Conservation (phyloP, 2,888 invertebrate genomes). For the Tachina lurida region DNA sequence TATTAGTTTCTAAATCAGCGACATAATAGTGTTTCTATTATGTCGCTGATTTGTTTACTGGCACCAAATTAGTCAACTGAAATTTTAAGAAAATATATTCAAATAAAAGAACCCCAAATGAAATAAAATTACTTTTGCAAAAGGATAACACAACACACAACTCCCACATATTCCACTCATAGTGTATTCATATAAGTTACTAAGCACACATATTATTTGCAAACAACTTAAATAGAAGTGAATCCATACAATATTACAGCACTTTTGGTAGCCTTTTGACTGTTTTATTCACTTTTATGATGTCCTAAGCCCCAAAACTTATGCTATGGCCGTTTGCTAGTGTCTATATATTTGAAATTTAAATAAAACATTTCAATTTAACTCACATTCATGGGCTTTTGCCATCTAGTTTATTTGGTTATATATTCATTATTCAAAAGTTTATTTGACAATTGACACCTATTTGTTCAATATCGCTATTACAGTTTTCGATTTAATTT, state of each 20-base stretch:
- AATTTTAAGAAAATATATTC: no score
- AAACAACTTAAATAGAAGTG: slow-evolving; percentile 16
- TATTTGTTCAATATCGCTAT: slow-evolving; percentile 40
- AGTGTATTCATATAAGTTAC: not conserved
- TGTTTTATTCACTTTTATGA: not conserved
- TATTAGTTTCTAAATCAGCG: no score
- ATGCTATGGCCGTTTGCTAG: not conserved
- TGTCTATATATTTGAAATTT: slow-evolving; percentile 18
- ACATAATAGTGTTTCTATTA: no score
- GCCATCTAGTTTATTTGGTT: not conserved
- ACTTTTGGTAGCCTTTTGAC: not conserved
- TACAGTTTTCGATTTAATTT: not conserved
- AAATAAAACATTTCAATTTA: slow-evolving; percentile 18
- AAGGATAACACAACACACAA: not conserved
- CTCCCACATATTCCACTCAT: not conserved
- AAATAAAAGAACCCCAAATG: not conserved
- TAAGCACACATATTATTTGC: slow-evolving; percentile 8
- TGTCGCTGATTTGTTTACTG: no score
- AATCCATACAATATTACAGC: slow-evolving; percentile 17
- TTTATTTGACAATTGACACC: slow-evolving; percentile 64
- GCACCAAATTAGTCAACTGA: no score
- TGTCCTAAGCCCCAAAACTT: slow-evolving; percentile 8
- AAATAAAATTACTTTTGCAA: not conserved
- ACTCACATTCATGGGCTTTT: not conserved
- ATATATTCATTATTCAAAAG: slow-evolving; percentile 16